Conservation (phyloP, 2,888 invertebrate genomes). For the Scaptomyza polygonia region DNA sequence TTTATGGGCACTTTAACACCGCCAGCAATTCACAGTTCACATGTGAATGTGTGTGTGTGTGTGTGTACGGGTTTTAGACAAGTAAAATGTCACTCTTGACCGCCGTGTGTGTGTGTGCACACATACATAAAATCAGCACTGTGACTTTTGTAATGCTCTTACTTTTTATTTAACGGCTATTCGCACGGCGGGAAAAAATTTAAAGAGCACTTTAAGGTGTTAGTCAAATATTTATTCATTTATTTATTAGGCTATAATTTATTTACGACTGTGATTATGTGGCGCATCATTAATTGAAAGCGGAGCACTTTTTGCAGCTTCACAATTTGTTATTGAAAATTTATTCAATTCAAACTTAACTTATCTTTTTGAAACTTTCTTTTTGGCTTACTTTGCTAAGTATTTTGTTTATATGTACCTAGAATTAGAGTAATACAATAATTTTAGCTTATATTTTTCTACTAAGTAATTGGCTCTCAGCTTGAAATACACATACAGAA, state of each 20-base stretch:
- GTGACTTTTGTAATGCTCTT: slow-evolving; percentile 35
- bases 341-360: background rate
- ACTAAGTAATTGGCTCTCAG: no score
- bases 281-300: background rate
- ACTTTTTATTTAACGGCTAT: slow-evolving; percentile 11
- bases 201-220: slow-evolving; percentile 44
- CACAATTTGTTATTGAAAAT: background rate
- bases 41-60: slow-evolving; percentile 7
- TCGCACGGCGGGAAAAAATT: slow-evolving; percentile 9
- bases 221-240: slow-evolving; percentile 34
- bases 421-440: no score
- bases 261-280: slow-evolving; percentile 1
- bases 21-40: slow-evolving; percentile 21
- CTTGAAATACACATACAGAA: no score
- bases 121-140: background rate
- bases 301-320: background rate
- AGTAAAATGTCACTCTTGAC: slow-evolving; percentile 20
- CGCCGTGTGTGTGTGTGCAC: background rate
- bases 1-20: slow-evolving; percentile 60
- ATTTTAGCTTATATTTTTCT: no score
- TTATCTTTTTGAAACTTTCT: no score
- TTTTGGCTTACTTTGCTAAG: no score
- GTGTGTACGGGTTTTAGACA: background rate
- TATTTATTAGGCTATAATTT: slow-evolving; percentile 18
- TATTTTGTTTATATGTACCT: no score